Percentiles rank a stretch among this genome's conserved stretches.
phyloP scores from a whole-genome alignment of 2,888 invertebrate genomes.

The Odontocerum albicorne region DNA sequence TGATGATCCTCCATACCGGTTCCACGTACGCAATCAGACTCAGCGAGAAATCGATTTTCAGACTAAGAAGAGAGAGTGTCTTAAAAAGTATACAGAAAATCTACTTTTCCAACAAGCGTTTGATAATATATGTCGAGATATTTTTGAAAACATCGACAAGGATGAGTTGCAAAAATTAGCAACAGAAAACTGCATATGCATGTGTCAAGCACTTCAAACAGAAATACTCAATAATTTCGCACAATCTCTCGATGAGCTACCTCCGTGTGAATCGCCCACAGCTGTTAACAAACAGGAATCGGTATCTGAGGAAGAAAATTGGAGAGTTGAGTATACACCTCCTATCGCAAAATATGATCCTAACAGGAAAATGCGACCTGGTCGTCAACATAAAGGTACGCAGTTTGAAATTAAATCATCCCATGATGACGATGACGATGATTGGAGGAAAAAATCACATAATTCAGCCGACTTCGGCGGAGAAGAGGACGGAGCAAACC shows the following conservation, averaged over 20 bases:
- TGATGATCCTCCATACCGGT: slow-evolving; percentile 8
- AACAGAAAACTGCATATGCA: background rate
- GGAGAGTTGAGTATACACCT: slow-evolving; percentile 17
- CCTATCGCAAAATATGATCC: slow-evolving; percentile 10
- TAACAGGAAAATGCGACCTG: slow-evolving; percentile 2
- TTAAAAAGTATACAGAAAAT: slow-evolving; percentile 2
- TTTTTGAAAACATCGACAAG: slow-evolving; percentile 6
- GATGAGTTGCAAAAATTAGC: slow-evolving; percentile 3
- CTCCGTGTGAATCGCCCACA: background rate
- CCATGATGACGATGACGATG: slow-evolving; percentile 6
- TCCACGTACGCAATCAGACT: slow-evolving; percentile 9
- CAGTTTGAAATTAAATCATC: slow-evolving; percentile 1
- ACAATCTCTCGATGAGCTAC: background rate
- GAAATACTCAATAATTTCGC: slow-evolving; percentile 9
- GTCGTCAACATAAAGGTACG: background rate
- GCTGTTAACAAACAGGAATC: background rate
- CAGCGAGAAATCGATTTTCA: slow-evolving; percentile 1
- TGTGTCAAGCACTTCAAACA: slow-evolving; percentile 7
- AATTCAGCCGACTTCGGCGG: background rate
- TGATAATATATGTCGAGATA: slow-evolving; percentile 13
- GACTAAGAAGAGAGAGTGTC: background rate
- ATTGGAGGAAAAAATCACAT: background rate
- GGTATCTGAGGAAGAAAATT: background rate
- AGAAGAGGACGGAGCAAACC: background rate
- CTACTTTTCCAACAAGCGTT: slow-evolving; percentile 6